Evolutionary conservation across 1,140 invertebrate species (phyloP), one percentile per base, ranked within the genome.

Genomic region (Brachionus rubens): DNA sequence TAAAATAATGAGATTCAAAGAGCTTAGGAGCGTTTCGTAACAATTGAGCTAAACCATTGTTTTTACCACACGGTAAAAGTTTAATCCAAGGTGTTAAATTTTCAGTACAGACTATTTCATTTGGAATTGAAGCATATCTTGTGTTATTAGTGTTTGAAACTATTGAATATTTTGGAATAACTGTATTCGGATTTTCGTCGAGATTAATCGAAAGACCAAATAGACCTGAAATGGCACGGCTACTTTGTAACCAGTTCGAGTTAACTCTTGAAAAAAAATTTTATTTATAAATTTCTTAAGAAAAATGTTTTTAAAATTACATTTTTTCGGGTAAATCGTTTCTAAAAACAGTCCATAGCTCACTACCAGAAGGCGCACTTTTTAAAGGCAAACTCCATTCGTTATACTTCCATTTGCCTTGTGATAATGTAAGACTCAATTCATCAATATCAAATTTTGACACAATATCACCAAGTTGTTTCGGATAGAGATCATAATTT

Each of bases 61-160:
- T 82, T 28, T 81, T 79, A 56, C 82, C 81, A 86, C 96, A 98
- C 2, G 96, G 96, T 36, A 98, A 82, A 1, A 98, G 85, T 84
- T 98, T 98, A 81, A 95, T 96, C 90, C 94, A 98, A 3, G 96
- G 96, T 33, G 96, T 98, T 78, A 99, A 87, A 87, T 99, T 99
- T 87, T 98, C 72, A 28, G 96, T 98, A 82, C 96, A 99, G 7
- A 97, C 92, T 80, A 94, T 92, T 88, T 99, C 96, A 77, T 91
- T 87, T 0, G 96, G 93, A 75, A 99, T 83, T 46, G 91, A 90
- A 1, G 94, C 89, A 87, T 97, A 97, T 78, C 91, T 86, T 46
- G 92, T 70, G 14, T 79, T 56, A 33, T 28, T 54, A 5, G 16
- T 50, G 21, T 72, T 16, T 12, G 6, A 19, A 10, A 50, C 3